Evolutionary conservation across 1,140 invertebrate species (phyloP).

Genomic region (Zaprionus ornatus): DNA sequence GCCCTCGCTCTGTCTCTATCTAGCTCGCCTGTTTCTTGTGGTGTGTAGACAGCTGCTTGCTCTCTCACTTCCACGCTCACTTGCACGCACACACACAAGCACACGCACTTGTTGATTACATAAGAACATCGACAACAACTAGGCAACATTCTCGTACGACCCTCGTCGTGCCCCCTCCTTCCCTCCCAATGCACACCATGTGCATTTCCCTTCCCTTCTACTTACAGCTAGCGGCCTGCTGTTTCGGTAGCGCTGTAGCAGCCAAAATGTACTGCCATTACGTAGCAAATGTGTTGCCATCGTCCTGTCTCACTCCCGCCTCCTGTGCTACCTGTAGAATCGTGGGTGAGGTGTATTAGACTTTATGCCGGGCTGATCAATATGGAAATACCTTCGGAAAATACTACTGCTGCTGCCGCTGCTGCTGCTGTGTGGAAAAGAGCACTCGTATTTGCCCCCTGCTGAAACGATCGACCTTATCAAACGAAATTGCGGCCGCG

Average conservation of each 20-base stretch:
- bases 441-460: constrained; percentile 23
- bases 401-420: constrained; percentile 15
- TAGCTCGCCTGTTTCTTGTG: constrained; percentile 19
- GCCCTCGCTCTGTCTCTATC: constrained; percentile 4
- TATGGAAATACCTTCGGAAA: constrained; percentile 30
- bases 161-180: not conserved
- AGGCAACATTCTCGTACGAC: not conserved
- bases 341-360: not conserved
- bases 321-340: constrained; percentile 5
- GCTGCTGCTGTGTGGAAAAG: constrained; percentile 11
- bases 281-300: constrained; percentile 65
- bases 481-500: constrained; percentile 28
- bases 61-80: constrained; percentile 42
- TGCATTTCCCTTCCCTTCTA: constrained; percentile 1
- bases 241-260: constrained; percentile 54
- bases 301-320: not conserved
- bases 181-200: not conserved
- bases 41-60: constrained; percentile 1
- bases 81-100: constrained; percentile 22
- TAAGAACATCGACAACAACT: constrained; percentile 39
- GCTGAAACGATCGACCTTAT: constrained; percentile 43
- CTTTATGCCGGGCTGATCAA: not conserved
- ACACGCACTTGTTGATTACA: constrained; percentile 46
- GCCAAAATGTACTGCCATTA: constrained; percentile 57
- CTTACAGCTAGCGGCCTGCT: constrained; percentile 37